Conservation (phyloP, 1,140 invertebrate genomes). For the Leptinotarsa undecemlineata region DNA sequence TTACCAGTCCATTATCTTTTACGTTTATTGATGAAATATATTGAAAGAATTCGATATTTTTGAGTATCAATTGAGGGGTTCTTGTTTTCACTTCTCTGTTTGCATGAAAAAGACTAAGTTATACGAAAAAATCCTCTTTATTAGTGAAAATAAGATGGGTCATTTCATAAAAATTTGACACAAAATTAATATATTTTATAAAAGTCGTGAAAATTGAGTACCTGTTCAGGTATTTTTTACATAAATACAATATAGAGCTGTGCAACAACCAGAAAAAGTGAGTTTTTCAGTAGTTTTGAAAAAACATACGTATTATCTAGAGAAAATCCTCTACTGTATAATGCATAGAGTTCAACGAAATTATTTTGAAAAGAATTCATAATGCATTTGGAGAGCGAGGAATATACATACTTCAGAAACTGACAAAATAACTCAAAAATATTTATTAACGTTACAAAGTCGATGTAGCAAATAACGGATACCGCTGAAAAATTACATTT, state of each 20-base stretch:
- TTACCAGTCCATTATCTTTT: slow-evolving; percentile 9
- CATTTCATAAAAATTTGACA: background rate
- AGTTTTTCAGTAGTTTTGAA: too few relatives aligned
- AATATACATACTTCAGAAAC: too few relatives aligned
- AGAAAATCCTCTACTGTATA: too few relatives aligned
- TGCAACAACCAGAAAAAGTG: too few relatives aligned
- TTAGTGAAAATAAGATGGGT: background rate
- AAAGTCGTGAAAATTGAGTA: background rate
- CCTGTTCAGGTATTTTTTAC: background rate
- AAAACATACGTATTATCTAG: too few relatives aligned
- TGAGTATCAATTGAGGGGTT: slow-evolving; percentile 23
- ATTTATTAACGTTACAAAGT: too few relatives aligned
- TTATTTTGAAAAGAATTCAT: too few relatives aligned
- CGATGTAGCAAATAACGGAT: too few relatives aligned
- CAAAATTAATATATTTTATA: background rate
- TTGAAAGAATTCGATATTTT: slow-evolving; percentile 25
- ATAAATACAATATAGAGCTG: background rate
- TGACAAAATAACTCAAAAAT: too few relatives aligned
- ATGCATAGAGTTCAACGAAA: too few relatives aligned
- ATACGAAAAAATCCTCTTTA: background rate
- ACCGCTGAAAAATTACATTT: too few relatives aligned
- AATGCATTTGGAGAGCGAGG: too few relatives aligned
- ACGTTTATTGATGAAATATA: slow-evolving; percentile 22
- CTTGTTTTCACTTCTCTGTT: slow-evolving; percentile 14
- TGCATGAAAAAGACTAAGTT: background rate